Evolutionary conservation across 2,888 invertebrate genomes (phyloP), one percentile per base, ranked within the genome.

Genomic region (Chymomyza procnemis): DNA sequence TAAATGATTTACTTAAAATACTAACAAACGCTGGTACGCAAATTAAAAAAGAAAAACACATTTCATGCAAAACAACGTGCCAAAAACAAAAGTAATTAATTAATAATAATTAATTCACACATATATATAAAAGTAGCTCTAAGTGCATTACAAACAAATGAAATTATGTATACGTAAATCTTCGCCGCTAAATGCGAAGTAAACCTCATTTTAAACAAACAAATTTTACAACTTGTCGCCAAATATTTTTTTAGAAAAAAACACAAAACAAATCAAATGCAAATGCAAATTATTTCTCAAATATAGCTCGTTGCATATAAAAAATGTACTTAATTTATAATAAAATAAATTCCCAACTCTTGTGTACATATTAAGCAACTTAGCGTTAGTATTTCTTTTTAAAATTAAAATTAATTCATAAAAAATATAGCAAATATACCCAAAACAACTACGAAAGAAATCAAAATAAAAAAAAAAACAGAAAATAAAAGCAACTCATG

Each of bases 161-260:
- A 78, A 88, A 85, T 80, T 83, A 82, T 79, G 88, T 88, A 88
- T 88, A 88, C 88, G 88, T 89, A 88, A 88, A 67, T 34, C 34
- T 48, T 61, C 54, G n/a, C n/a, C n/a, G n/a, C n/a, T 47, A 12
- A 22, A 64, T 66, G 58, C 64, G 64, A 64, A 71, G 57, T 65
- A 70, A 78, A 85, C 71, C 78, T 77, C 78, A 55, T 61, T 57
- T 61, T 41, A 64, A 48, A 19, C 14, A n/a, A 58, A 61, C 26
- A 41, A 14, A 60, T 60, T 19, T 54, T 30, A 58, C 12, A 41
- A 41, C 9, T 41, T 41, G 34, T 12, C 34, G 12, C 34, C 34
- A 41, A 41, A 41, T 41, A 12, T 41, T 41, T 41, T 41, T 41
- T 41, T 41, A 46, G 41, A 52, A 52, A 54, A 54, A n/a, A 65